A percentile compares a stretch with the other conserved stretches of the same genome.
These are phyloP conservation scores for Pterocles gutturalis DNA, from an alignment of 2,113 vertebrate genomes.

Conservation along the genomic window DNA sequence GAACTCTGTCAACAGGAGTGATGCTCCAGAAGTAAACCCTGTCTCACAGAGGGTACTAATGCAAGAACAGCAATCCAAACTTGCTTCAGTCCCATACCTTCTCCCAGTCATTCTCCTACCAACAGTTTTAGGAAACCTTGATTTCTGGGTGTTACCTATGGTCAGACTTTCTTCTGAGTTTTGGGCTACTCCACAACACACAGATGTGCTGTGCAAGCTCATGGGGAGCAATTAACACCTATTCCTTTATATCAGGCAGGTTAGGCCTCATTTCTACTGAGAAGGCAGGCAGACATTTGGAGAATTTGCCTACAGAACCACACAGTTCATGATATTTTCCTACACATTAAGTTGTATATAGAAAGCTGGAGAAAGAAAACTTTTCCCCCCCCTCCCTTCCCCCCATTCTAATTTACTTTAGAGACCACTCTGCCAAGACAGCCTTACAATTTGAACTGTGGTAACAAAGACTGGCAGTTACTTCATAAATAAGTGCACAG, in stretches of 20 bases:
- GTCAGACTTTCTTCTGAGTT: background rate
- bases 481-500: background rate
- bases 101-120: background rate
- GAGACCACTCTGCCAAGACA: background rate
- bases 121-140: background rate
- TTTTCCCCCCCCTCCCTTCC: no score
- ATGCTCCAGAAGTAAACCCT: background rate
- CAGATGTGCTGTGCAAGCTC: background rate
- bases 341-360: background rate
- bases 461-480: conserved; percentile 8
- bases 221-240: background rate
- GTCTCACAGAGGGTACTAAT: background rate
- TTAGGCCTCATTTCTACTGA: background rate
- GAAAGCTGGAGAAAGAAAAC: background rate
- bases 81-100: background rate
- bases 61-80: background rate
- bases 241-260: background rate
- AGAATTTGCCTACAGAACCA: background rate
- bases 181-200: background rate
- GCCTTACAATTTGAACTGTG: background rate
- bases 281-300: background rate
- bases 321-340: background rate
- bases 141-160: background rate
- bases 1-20: background rate
- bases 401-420: background rate